These are phyloP conservation scores for Leptogaster cylindrica DNA, from an alignment of 2,888 invertebrate genomes.

Conservation along the genomic window DNA sequence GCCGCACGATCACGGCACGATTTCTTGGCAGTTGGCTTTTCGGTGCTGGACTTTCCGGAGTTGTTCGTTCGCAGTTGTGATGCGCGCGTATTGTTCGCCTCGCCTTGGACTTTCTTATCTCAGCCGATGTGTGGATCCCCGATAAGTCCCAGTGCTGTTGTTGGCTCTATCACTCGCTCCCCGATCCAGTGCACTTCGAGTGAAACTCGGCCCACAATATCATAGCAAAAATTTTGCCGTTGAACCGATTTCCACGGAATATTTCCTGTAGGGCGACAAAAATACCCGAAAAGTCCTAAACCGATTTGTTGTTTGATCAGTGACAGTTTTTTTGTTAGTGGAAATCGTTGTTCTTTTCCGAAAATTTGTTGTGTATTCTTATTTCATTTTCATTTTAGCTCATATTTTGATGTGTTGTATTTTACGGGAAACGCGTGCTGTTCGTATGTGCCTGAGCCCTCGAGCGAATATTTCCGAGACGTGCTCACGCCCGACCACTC, in stretches of 20 bases:
- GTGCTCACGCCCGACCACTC: slow-evolving; percentile 28
- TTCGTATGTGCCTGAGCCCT: slow-evolving; percentile 8
- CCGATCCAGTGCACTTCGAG: slow-evolving; percentile 7
- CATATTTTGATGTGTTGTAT: neutral
- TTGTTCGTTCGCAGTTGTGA: slow-evolving; percentile 21
- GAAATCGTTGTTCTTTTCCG: slow-evolving; percentile 8
- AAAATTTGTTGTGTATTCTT: slow-evolving; percentile 20
- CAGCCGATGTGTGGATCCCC: slow-evolving; percentile 2
- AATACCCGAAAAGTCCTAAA: neutral
- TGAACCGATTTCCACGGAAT: neutral
- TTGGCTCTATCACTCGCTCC: neutral
- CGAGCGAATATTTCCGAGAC: slow-evolving; percentile 42
- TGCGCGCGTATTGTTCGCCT: slow-evolving; percentile 15
- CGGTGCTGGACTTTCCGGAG: slow-evolving; percentile 40
- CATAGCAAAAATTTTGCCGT: neutral
- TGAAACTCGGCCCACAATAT: slow-evolving; percentile 14
- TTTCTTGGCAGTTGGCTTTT: slow-evolving; percentile 41
- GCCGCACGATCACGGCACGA: slow-evolving; percentile 21
- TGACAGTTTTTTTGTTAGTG: neutral
- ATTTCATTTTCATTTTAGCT: neutral
- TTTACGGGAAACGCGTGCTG: neutral
- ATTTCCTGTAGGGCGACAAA: neutral
- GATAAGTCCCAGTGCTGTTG: slow-evolving; percentile 18
- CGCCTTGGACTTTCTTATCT: slow-evolving; percentile 24
- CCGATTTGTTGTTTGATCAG: slow-evolving; percentile 6